Base-by-base conservation (phyloP, 2,888 invertebrate genomes). In the Sphecodes monilicornis region DNA sequence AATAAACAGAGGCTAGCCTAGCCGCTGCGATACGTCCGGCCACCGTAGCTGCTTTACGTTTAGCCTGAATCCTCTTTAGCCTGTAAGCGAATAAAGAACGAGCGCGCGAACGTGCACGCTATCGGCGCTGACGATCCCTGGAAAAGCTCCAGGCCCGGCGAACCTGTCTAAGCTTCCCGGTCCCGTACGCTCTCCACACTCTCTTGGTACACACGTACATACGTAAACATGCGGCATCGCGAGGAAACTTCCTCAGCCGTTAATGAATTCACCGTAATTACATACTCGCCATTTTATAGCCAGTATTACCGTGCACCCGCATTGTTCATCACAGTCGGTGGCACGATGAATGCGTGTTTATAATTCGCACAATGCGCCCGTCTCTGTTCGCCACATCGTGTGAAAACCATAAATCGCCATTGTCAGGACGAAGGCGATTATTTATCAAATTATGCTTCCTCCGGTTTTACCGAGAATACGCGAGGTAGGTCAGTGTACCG, bases 231-330 rank as follows among this genome's bases (percentile, higher is more conserved):
- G 71, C 75, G 87, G 79, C 36, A 80, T 75, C 41, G 26, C 64
- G 46, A 72, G 60, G 75, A 60, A 78, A 79, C 78, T 76, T 86
- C 70, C 46, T 68, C 68, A 36, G 68, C n/a, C 57, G 36, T 68
- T 75, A 75, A 82, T 80, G 82, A 85, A 82, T 82, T 80, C 79
- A 64, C 32, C 41, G 72, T 85, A 85, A 82, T 85, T 85, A 76
- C 66, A 85, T 43, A 57, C 76, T 69, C 57, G 76, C 69, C 32
- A 70, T 85, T 81, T 76, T 76, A 86, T 72, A 82, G 71, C 76
- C 68, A 46, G 70, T 57, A 70, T 85, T 79, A 74, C 70, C 41
- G 36, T 39, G 70, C 73, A 29, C 74, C 36, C 46, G 75, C 43
- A 78, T 78, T 83, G 84, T 84, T 74, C 71, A 5, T n/a, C 29